Base-by-base conservation (phyloP, 2,797 vertebrate genomes). In the Falco peregrinus region DNA sequence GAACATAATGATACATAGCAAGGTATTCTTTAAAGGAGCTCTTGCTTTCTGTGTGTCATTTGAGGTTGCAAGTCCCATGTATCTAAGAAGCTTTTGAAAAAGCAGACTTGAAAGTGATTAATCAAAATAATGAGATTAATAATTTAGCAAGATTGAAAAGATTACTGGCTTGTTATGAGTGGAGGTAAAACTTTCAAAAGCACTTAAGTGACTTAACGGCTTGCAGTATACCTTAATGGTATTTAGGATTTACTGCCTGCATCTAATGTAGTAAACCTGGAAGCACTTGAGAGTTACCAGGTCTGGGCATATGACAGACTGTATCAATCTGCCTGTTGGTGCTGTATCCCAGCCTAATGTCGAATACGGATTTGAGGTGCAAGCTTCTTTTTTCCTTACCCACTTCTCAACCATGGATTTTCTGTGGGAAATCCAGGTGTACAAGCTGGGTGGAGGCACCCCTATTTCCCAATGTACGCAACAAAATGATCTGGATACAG, bases 381-480 rank as follows among this genome's bases (percentile, higher is more conserved):
- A 57, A 33, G 2, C 6, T 59, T 41, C 11, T 21, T 65, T 69
- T 69, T 47, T 45, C 43, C 25, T 61, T 43, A 54, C 5, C 1
- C 9, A 13, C 15, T 48, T 92, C 50, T 77, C 53, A 74, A 2
- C 8, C 1, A 0, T 26, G 8, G 18, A 31, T 64, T 80, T 91
- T 39, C 63, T 75, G 7, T 69, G 63, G 24, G 31, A 86, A 74
- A 81, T 37, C 25, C 13, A 24, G 16, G 18, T 26, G 21, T 12
- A 24, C 4, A 43, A 59, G 19, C 33, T 69, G 11, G 17, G 35
- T 75, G 29, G 47, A 47, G 33, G 10, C 5, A 9, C 33, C 5
- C 0, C 50, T 39, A 10, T 61, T 71, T 81, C 61, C 24, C 22
- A 39, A 2, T 6, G 11, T n/a, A 31, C 0, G 0, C 5, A 53